Conservation (phyloP, 2,888 invertebrate species). For the Polia nebulosa region DNA sequence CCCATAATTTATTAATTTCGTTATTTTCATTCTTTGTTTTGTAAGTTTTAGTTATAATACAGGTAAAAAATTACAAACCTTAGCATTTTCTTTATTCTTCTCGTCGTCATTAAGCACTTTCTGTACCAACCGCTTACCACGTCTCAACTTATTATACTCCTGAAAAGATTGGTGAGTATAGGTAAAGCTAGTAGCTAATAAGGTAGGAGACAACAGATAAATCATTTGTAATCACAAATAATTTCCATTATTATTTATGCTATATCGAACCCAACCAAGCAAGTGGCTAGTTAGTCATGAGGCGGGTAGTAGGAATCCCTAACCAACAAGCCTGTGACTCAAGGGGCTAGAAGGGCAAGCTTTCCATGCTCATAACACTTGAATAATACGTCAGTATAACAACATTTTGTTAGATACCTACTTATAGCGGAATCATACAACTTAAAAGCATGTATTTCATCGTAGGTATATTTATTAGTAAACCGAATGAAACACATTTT, state of each 20-base stretch:
- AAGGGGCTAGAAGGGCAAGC: neutral
- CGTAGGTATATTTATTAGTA: slow-evolving; percentile 22
- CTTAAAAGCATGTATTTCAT: slow-evolving; percentile 11
- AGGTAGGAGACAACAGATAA: slow-evolving; percentile 9
- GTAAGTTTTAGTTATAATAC: slow-evolving; percentile 11
- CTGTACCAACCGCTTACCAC: slow-evolving; percentile 27
- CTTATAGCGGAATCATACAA: slow-evolving; percentile 21
- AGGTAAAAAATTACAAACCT: slow-evolving; percentile 22
- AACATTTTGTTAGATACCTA: slow-evolving; percentile 20
- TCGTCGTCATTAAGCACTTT: slow-evolving; percentile 27
- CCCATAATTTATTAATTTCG: slow-evolving; percentile 13
- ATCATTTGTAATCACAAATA: neutral
- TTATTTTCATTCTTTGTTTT: slow-evolving; percentile 1
- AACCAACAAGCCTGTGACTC: slow-evolving; percentile 11
- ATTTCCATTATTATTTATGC: slow-evolving; percentile 15
- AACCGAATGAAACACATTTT: slow-evolving; percentile 10
- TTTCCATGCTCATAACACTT: neutral
- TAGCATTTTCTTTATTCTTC: slow-evolving; percentile 31
- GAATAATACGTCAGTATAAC: slow-evolving; percentile 19
- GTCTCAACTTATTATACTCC: slow-evolving; percentile 32
- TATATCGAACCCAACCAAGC: slow-evolving; percentile 17
- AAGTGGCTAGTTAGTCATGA: slow-evolving; percentile 19
- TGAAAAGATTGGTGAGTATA: slow-evolving; percentile 24
- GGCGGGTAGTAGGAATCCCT: slow-evolving; percentile 24
- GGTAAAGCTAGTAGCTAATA: slow-evolving; percentile 21